Conservation (phyloP, 2,888 invertebrate genomes). For the Leptogaster cylindrica region DNA sequence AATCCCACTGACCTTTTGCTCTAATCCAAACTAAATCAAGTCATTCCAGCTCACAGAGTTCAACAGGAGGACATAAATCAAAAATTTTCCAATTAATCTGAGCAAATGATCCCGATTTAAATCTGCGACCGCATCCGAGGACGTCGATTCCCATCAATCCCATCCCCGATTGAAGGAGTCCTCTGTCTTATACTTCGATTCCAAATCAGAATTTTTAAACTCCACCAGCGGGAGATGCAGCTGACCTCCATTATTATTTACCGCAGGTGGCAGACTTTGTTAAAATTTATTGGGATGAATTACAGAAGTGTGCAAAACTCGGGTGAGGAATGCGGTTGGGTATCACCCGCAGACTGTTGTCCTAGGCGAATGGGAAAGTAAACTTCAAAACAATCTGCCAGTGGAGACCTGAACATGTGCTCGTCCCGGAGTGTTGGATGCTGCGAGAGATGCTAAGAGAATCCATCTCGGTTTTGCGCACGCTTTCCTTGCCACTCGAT, state of each 20-base stretch:
- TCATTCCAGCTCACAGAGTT: not conserved
- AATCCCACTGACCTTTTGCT: not conserved
- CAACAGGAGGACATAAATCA: slow-evolving; percentile 3
- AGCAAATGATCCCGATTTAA: not conserved
- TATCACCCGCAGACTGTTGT: not conserved
- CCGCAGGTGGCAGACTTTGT: not conserved
- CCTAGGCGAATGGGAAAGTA: not conserved
- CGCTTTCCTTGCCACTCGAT: not conserved
- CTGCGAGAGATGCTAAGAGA: not conserved
- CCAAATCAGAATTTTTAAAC: not conserved
- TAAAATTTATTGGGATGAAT: not conserved
- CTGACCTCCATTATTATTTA: not conserved
- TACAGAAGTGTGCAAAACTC: not conserved
- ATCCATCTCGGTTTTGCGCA: not conserved
- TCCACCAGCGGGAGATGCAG: not conserved
- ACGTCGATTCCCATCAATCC: not conserved
- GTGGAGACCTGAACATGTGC: not conserved
- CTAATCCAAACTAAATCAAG: not conserved
- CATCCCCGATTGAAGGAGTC: not conserved
- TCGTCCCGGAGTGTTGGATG: not conserved
- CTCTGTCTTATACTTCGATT: not conserved
- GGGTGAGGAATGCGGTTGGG: not conserved
- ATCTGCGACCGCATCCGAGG: not conserved
- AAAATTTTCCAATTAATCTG: slow-evolving; percentile 19
- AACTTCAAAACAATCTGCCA: slow-evolving; percentile 3